phyloP scores from a whole-genome alignment of 2,797 vertebrate genomes.

The Anguilla obscura region DNA sequence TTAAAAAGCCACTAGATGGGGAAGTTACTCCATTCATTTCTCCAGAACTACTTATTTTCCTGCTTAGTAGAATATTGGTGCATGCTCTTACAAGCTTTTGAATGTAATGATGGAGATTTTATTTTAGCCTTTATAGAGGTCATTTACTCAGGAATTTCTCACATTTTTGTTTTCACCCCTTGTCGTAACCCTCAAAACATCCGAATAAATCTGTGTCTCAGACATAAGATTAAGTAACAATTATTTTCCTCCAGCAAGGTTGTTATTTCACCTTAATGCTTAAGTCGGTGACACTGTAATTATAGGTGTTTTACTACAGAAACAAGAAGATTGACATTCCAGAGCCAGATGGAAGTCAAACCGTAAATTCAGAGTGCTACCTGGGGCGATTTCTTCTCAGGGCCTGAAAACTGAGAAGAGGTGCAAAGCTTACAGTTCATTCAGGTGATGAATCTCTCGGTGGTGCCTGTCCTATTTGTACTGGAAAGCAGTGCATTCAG shows the following conservation, averaged over 20 bases:
- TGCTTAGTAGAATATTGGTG: slow-evolving; percentile 32
- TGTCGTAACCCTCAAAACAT: slow-evolving; percentile 42
- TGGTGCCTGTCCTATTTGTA: slow-evolving; percentile 39
- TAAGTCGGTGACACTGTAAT: slow-evolving; percentile 73
- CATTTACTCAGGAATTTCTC: slow-evolving; percentile 61
- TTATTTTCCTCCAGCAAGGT: slow-evolving; percentile 62
- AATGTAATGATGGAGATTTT: slow-evolving; percentile 61
- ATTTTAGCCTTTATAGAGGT: slow-evolving; percentile 65
- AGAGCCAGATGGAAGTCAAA: slow-evolving; percentile 70
- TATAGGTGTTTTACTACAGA: slow-evolving; percentile 69
- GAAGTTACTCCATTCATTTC: background rate
- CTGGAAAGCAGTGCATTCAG: slow-evolving; percentile 47
- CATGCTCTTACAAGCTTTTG: slow-evolving; percentile 56
- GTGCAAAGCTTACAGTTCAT: slow-evolving; percentile 33
- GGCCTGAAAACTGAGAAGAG: background rate
- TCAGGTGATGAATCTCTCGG: slow-evolving; percentile 39
- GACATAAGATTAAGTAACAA: slow-evolving; percentile 68
- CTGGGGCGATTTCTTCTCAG: slow-evolving; percentile 44
- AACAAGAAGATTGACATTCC: slow-evolving; percentile 74
- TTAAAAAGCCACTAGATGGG: slow-evolving; percentile 48
- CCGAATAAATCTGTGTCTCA: slow-evolving; percentile 64
- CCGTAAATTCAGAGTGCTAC: slow-evolving; percentile 67
- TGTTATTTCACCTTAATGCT: slow-evolving; percentile 67
- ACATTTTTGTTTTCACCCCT: slow-evolving; percentile 56
- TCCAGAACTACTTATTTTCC: background rate